A percentile compares a stretch with the other conserved stretches of the same genome.
phyloP scores from a whole-genome alignment of 2,797 vertebrate species.

The Mastacembelus armatus region DNA sequence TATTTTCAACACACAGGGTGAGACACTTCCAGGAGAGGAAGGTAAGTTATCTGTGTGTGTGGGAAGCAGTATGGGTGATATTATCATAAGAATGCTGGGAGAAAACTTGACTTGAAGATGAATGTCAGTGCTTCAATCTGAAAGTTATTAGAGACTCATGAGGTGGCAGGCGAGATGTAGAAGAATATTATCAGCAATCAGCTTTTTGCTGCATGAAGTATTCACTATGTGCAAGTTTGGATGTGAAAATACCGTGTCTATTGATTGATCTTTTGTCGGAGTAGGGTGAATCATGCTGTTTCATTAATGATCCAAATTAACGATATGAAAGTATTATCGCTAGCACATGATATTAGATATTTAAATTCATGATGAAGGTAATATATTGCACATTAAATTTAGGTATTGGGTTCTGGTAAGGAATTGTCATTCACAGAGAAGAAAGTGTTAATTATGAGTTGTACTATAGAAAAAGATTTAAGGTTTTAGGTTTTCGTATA shows the following conservation, averaged over 20 bases:
- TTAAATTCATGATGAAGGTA: background rate
- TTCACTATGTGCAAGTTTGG: slow-evolving; percentile 8
- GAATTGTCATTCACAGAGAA: background rate
- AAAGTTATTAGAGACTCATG: slow-evolving; percentile 53
- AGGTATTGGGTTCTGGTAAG: too few species aligned
- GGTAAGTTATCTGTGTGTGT: slow-evolving; percentile 69
- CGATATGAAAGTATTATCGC: slow-evolving; percentile 4
- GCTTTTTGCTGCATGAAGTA: slow-evolving; percentile 16
- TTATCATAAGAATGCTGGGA: slow-evolving; percentile 49
- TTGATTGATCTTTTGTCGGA: slow-evolving; percentile 24
- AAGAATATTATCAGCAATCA: slow-evolving; percentile 26
- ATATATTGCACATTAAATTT: background rate
- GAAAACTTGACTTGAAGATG: slow-evolving; percentile 38
- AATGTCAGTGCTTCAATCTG: slow-evolving; percentile 47
- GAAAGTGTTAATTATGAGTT: background rate
- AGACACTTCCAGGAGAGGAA: slow-evolving; percentile 57
- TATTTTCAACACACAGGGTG: slow-evolving; percentile 65
- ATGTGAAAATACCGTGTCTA: slow-evolving; percentile 32
- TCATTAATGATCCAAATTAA: slow-evolving; percentile 24
- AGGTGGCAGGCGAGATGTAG: slow-evolving; percentile 34
- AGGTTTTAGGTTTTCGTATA: background rate
- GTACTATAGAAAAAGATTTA: background rate
- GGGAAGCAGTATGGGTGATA: slow-evolving; percentile 60
- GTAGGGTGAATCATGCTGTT: slow-evolving; percentile 1
- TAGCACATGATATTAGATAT: background rate